Evolutionary conservation across 23 tunicate genomes (phyloP).

Genomic region (Ascidia mentula): DNA sequence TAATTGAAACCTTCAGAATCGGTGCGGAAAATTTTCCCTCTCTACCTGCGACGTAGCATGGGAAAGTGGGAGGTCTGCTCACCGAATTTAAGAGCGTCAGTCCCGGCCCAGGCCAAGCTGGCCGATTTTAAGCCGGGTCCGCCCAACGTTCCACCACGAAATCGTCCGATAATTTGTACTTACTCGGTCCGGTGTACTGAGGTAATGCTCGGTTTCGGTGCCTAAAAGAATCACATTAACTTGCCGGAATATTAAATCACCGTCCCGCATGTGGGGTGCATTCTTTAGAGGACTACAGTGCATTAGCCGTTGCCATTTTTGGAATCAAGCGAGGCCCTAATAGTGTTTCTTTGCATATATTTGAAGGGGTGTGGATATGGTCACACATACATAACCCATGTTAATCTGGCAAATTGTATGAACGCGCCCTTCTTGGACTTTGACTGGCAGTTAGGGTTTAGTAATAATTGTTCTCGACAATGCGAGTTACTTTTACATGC

Average conservation of each 20-base stretch:
- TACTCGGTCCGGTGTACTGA: neutral
- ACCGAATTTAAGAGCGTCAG: neutral
- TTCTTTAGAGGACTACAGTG: neutral
- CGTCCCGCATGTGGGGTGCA: neutral
- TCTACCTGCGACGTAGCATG: neutral
- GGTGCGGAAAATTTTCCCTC: neutral
- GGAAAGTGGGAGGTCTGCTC: neutral
- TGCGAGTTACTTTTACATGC: no score
- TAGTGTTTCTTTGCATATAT: no score
- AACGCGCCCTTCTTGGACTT: no score
- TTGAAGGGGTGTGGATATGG: no score
- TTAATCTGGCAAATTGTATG: no score
- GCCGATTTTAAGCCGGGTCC: neutral
- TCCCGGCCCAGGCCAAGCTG: neutral
- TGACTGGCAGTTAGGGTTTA: no score
- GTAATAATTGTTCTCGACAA: no score
- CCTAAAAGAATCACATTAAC: neutral
- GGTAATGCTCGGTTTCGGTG: neutral
- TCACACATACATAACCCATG: no score
- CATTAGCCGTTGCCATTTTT: no score
- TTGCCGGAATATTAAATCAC: neutral
- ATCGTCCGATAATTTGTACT: neutral
- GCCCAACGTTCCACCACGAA: neutral
- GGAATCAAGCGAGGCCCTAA: no score
- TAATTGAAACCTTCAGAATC: constrained; percentile 9